Evolutionary conservation across 2,888 invertebrate genomes (phyloP), one percentile per base, ranked within the genome.

Genomic region (Melinaea menophilus): DNA sequence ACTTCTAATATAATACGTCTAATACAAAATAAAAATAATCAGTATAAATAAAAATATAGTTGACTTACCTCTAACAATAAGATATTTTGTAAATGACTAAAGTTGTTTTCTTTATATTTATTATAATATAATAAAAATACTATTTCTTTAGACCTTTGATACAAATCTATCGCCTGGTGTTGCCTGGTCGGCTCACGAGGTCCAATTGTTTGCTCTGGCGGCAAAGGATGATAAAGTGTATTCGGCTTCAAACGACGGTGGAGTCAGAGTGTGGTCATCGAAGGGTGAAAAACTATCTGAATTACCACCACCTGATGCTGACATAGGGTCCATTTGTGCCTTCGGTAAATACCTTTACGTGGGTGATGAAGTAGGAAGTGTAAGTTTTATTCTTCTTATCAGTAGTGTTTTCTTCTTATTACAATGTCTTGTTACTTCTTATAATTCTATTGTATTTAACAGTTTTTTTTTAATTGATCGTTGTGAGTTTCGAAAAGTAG

Each of bases 201-300:
- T 92, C 13, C 93, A 93, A 63, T 85, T 92, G 54, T 94, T 92
- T 79, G 92, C 92, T n/a, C 71, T 94, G 64, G 89, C 92, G 34
- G 90, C 92, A 0, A 85, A 83, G 22, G 86, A 88, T 22, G 87
- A 89, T 41, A 74, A 75, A 34, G 87, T 92, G 5, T 94, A 92
- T 78, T 92, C 94, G 0, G 89, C 93, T 51, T 94, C 94, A 2
- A 93, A 93, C 67, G 94, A 94, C 71, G 93, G 93, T 3, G 92
- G 92, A 4, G 87, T 94, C 33, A 91, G 91, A 73, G 85, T 92
- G 2, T 94, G 93, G 93, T 84, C 89, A 22, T 65, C 71, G 2
- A 70, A 79, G 22, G 89, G 90, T 12, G 78, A 84, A 35, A 88
- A 85, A 72, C 67, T 86, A 13, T 64, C 76, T 2, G 86, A 89